Evolutionary conservation across 2,113 vertebrate species (phyloP), one percentile per base, ranked within the genome.

Genomic region (Scopus umbretta): DNA sequence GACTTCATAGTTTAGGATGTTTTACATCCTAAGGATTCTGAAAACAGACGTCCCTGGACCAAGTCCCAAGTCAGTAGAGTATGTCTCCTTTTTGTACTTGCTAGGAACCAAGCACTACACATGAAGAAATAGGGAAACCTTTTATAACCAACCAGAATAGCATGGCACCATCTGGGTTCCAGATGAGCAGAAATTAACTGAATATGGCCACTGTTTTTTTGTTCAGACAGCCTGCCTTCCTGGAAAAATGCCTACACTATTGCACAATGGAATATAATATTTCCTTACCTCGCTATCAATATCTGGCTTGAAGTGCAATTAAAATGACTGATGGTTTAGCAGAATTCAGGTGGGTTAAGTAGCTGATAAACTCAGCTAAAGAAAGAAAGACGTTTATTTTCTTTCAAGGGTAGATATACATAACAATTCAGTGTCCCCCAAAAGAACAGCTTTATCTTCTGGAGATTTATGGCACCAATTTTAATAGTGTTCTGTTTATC

Each of bases 331-430:
- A 92, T 62, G 23, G 68, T 91, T 91, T 36, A 93, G 81, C 12
- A 92, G 43, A 90, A 70, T 70, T 70, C 30, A 61, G 23, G 20
- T 62, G 38, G 9, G 25, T 59, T 93, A 80, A 90, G 55, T 34
- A 86, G 67, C 45, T 90, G 82, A 93, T 83, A 92, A 97, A 86
- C 36, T 83, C 79, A 70, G 50, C 38, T 80, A 50, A 66, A 93
- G 47, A 65, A 66, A 93, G 47, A 65, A 42, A 56, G 40, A 70
- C 5, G 7, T 56, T 83, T 0, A 58, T 79, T 76, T 90, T 93
- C 71, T 90, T 87, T 90, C 58, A 87, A 59, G 62, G 14, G 9
- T 68, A 86, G 36, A 65, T 70, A 58, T 21, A 72, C 15, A 40
- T 43, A 93, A 92, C 3, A 76, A 58, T 68, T 90, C 74, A 38